Evolutionary conservation across 37 sponge, comb jelly and placozoan genomes (phyloP), one percentile per base, ranked within the genome.

Genomic region (Beroe forskalii): DNA sequence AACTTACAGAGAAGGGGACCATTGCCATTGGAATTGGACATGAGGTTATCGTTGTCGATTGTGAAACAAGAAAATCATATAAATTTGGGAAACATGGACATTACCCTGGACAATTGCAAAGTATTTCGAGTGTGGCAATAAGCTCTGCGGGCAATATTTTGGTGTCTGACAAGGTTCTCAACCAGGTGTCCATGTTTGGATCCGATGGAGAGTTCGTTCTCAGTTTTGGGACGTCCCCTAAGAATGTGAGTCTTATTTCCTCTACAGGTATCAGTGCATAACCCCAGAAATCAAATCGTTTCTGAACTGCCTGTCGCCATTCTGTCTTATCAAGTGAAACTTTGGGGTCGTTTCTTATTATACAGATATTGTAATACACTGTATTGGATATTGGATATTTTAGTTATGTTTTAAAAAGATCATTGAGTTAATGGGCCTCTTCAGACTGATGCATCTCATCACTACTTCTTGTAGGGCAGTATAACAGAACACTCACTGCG

Each of bases 61-160:
- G 39, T 36, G 31, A 8, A 6, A 41, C 27, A 0, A 80, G 17
- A 24, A 80, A 80, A 37, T 80, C 55, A 3, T 80, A 44, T 48
- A 80, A 80, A 48, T 80, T 80, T 80, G 86, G 86, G 14, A 44
- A 41, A 4, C 24, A 43, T 1, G 86, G 86, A 43, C 40, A 41
- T 48, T 80, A 80, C 28, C 86, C 86, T 80, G 86, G 86, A 44
- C 86, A 80, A 25, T 25, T 80, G 30, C 55, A 44, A 24, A 17
- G 86, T 1, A 80, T 44, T 38, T 44, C 86, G 1, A 27, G 30
- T 44, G 25, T 80, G 17, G 86, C 86, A 43, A 33, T 80, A 9
- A 80, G 86, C 55, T 80, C 86, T 22, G 86, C 35, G 2, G 86
- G 86, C 4, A 80, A 80, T 43, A 44, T 80, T 25, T 41, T 80